Evolutionary conservation across 1,140 invertebrate species (phyloP).

Genomic region (Anoplolepis gracilipes): DNA sequence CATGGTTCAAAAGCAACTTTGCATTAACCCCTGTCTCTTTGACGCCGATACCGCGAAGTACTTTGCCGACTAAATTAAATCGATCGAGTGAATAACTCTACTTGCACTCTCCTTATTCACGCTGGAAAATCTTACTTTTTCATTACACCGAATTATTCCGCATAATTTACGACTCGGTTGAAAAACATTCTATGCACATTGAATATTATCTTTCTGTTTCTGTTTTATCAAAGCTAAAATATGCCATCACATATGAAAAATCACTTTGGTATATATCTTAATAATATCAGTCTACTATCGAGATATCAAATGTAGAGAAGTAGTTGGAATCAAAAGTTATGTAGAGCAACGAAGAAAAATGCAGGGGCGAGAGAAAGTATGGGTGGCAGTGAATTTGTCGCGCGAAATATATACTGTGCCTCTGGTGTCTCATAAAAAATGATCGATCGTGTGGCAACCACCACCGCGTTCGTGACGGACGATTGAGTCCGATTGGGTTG

Average conservation of each 20-base stretch:
- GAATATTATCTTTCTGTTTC: not conserved
- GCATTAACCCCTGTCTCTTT: slow-evolving; percentile 55
- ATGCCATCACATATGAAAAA: not conserved
- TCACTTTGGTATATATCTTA: slow-evolving; percentile 13
- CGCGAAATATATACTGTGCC: slow-evolving; percentile 29
- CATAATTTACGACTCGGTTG: not conserved
- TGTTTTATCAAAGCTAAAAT: not conserved
- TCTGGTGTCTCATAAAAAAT: slow-evolving; percentile 72
- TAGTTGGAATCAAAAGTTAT: slow-evolving; percentile 42
- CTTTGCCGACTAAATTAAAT: slow-evolving; percentile 54
- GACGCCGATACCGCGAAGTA: slow-evolving; percentile 19
- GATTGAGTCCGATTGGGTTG: slow-evolving; percentile 49
- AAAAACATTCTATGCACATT: not conserved
- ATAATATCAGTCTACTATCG: slow-evolving; percentile 10
- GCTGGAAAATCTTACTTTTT: not conserved
- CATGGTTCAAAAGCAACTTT: slow-evolving; percentile 63
- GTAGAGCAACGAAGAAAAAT: slow-evolving; percentile 30
- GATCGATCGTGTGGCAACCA: slow-evolving; percentile 68
- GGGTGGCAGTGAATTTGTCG: slow-evolving; percentile 68
- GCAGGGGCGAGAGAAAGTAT: slow-evolving; percentile 21
- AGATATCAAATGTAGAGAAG: slow-evolving; percentile 18
- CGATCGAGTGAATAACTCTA: slow-evolving; percentile 46
- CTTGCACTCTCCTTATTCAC: not conserved
- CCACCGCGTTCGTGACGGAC: slow-evolving; percentile 37
- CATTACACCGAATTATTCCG: not conserved